Percentiles rank a stretch among this genome's conserved stretches.
Conservation (phyloP, 2,797 vertebrate species). For the Mormyrops attenuatus region DNA sequence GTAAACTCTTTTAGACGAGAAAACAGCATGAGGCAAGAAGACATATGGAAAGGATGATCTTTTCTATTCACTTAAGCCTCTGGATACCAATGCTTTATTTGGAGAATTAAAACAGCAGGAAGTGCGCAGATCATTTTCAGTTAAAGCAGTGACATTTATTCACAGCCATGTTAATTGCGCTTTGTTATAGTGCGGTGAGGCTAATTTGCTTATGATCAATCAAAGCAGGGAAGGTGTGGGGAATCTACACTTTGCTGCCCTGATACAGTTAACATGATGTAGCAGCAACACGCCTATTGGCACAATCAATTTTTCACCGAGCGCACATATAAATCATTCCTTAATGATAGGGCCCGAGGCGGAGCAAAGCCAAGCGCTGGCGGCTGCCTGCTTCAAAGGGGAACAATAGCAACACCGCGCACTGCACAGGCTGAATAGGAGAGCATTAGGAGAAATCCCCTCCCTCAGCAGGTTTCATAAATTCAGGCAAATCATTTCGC, state of each 20-base stretch:
- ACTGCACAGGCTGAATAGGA: background rate
- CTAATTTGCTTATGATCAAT: constrained; percentile 53
- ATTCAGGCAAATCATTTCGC: background rate
- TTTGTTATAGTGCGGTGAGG: constrained; percentile 29
- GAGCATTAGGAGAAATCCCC: background rate
- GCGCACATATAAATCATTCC: constrained; percentile 54
- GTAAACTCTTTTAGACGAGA: background rate
- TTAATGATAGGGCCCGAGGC: constrained; percentile 42
- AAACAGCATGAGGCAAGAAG: constrained; percentile 26
- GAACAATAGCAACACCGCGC: background rate
- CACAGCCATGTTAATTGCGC: constrained; percentile 24
- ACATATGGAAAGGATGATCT: constrained; percentile 28
- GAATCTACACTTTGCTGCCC: constrained; percentile 29
- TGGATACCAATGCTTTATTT: background rate
- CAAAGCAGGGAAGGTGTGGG: constrained; percentile 40
- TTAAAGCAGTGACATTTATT: constrained; percentile 17
- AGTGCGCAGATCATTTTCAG: background rate
- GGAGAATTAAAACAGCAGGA: constrained; percentile 29
- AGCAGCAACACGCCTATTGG: constrained; percentile 49
- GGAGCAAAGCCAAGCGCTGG: background rate
- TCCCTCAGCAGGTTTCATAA: background rate
- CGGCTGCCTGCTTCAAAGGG: constrained; percentile 10
- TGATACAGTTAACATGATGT: constrained; percentile 43
- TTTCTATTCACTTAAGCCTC: background rate
- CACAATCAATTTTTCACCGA: constrained; percentile 46